A percentile compares a stretch with the other conserved stretches of the same genome.
phyloP scores from a whole-genome alignment of 1,140 invertebrate genomes.

The Drosophila tsacasi region DNA sequence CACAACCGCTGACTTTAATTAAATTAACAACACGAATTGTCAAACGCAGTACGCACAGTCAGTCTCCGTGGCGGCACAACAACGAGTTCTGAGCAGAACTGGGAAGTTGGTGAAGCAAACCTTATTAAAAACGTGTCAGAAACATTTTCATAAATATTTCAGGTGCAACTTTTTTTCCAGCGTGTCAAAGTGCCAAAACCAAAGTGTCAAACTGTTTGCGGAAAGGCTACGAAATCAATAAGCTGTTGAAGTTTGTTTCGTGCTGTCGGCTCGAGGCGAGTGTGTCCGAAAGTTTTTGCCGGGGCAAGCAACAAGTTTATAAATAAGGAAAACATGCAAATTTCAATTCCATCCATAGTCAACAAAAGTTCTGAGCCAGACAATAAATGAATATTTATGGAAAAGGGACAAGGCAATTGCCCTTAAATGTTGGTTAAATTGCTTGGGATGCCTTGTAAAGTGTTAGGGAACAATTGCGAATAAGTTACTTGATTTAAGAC shows the following conservation, averaged over 20 bases:
- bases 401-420: slow-evolving; percentile 23
- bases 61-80: slow-evolving; percentile 34
- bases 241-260: slow-evolving; percentile 47
- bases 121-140: slow-evolving; percentile 82
- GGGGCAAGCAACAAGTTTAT: slow-evolving; percentile 63
- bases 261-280: neutral
- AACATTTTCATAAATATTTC: slow-evolving; percentile 83
- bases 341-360: slow-evolving; percentile 38
- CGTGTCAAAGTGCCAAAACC: slow-evolving; percentile 72
- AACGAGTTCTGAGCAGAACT: slow-evolving; percentile 12
- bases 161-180: slow-evolving; percentile 65
- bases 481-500: slow-evolving; percentile 6
- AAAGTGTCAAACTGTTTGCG: slow-evolving; percentile 62
- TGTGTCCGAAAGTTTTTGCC: slow-evolving; percentile 12
- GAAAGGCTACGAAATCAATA: slow-evolving; percentile 69
- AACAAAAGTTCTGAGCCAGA: slow-evolving; percentile 43
- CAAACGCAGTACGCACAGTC: slow-evolving; percentile 62
- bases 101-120: slow-evolving; percentile 36
- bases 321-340: slow-evolving; percentile 47
- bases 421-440: slow-evolving; percentile 8
- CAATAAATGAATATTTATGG: slow-evolving; percentile 56
- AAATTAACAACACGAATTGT: slow-evolving; percentile 81
- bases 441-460: neutral
- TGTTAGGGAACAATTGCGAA: neutral
- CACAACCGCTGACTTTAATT: slow-evolving; percentile 63